phyloP scores from a whole-genome alignment of 2,797 vertebrate genomes.

The Microtus californicus region DNA sequence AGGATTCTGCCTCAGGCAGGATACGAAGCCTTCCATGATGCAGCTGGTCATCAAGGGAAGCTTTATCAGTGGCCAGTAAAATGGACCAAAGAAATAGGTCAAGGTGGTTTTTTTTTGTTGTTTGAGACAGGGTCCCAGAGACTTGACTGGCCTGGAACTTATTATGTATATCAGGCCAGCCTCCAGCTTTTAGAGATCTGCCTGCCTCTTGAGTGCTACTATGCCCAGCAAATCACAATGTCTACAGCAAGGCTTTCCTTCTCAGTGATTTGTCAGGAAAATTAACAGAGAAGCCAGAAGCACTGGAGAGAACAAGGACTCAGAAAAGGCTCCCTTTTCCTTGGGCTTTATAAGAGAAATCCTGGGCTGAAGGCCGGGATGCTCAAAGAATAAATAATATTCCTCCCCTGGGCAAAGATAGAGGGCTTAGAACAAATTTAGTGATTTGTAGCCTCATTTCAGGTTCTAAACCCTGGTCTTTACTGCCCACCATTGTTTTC shows the following conservation, averaged over 20 bases:
- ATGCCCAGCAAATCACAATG: neutral
- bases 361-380: slow-evolving; percentile 43
- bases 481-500: neutral
- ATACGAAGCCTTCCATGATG: neutral
- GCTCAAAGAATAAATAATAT: neutral
- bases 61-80: slow-evolving; percentile 67
- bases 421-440: slow-evolving; percentile 49
- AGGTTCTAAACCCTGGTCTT: neutral
- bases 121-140: neutral
- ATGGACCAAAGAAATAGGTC: slow-evolving; percentile 44
- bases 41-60: slow-evolving; percentile 50
- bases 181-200: neutral
- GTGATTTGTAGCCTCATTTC: slow-evolving; percentile 21
- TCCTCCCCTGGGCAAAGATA: slow-evolving; percentile 10
- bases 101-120: neutral
- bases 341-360: slow-evolving; percentile 65
- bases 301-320: slow-evolving; percentile 1
- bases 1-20: slow-evolving; percentile 28
- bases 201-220: neutral
- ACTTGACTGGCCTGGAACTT: neutral
- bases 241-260: slow-evolving; percentile 7
- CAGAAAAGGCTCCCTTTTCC: neutral
- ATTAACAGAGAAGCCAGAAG: slow-evolving; percentile 78
- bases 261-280: slow-evolving; percentile 51
- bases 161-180: too few relatives aligned